Conservation (phyloP, 2,113 vertebrate genomes). For the Odocoileus hemionus region DNA sequence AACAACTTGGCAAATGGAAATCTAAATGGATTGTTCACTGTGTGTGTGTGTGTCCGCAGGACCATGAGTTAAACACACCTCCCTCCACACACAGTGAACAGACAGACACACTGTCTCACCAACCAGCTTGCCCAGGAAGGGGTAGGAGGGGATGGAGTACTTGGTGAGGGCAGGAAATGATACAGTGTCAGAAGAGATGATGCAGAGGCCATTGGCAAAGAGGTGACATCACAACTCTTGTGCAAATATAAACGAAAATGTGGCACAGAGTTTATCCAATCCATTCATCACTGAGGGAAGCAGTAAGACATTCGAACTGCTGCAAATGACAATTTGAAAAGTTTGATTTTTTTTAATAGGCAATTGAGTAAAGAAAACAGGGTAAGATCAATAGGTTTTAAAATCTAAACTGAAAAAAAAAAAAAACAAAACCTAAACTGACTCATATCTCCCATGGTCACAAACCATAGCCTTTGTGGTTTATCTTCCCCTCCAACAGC, state of each 20-base stretch:
- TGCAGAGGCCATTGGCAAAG: not conserved
- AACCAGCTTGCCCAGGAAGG: not conserved
- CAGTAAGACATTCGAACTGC: not conserved
- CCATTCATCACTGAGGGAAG: not conserved
- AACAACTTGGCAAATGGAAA: conserved; percentile 52
- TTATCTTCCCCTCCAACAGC: too few relatives aligned
- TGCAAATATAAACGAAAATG: not conserved
- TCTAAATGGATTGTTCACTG: not conserved
- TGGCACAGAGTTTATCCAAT: not conserved
- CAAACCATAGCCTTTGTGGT: not conserved
- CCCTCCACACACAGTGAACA: not conserved
- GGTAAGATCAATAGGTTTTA: not conserved
- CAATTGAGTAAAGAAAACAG: not conserved
- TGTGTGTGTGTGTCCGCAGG: not conserved
- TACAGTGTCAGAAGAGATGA: not conserved
- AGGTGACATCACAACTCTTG: not conserved
- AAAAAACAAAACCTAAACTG: not conserved
- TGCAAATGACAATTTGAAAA: not conserved
- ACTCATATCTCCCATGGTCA: not conserved
- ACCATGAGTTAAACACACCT: not conserved
- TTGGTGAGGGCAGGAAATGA: not conserved
- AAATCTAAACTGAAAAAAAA: not conserved
- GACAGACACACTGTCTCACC: too few relatives aligned
- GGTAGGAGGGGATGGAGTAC: accelerated
- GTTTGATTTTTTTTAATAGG: not conserved